These are phyloP conservation scores for Pangasius macronema DNA, from an alignment of 2,797 vertebrate species.

Conservation along the genomic window DNA sequence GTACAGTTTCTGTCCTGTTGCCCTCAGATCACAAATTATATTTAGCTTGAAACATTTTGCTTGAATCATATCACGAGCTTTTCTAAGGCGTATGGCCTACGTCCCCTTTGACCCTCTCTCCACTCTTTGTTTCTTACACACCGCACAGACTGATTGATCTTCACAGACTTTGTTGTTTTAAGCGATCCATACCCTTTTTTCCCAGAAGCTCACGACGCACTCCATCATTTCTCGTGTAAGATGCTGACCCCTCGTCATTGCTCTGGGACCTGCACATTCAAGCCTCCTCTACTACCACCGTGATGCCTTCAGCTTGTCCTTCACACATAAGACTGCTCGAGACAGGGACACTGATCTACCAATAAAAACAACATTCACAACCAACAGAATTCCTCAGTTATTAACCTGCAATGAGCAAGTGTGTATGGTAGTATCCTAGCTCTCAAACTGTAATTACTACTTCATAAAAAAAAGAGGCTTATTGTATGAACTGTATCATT, in stretches of 20 bases:
- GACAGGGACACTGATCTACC: conserved; percentile 22
- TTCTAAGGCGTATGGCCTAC: conserved; percentile 1
- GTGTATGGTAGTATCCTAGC: conserved; percentile 46
- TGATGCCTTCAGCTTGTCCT: conserved; percentile 64
- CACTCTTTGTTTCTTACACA: neutral
- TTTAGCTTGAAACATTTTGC: neutral
- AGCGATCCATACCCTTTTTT: conserved; percentile 67
- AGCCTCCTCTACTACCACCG: conserved; percentile 88
- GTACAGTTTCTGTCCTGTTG: neutral
- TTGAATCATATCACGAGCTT: neutral
- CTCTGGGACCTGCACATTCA: conserved; percentile 93
- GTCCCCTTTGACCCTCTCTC: neutral
- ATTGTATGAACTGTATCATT: conserved; percentile 71
- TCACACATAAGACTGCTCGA: conserved; percentile 22
- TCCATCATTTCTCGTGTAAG: conserved; percentile 96
- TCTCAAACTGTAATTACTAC: conserved; percentile 66
- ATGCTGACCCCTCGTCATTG: conserved; percentile 97
- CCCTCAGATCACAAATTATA: neutral
- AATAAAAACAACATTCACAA: conserved; percentile 29
- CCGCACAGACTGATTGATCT: neutral
- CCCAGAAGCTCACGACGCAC: conserved; percentile 92
- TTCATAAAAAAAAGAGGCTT: conserved; percentile 54
- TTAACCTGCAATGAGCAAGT: conserved; percentile 47
- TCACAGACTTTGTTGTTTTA: conserved; percentile 39
- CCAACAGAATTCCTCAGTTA: conserved; percentile 30